Conservation (phyloP, 2,797 vertebrate genomes). For the Dipus sagitta region DNA sequence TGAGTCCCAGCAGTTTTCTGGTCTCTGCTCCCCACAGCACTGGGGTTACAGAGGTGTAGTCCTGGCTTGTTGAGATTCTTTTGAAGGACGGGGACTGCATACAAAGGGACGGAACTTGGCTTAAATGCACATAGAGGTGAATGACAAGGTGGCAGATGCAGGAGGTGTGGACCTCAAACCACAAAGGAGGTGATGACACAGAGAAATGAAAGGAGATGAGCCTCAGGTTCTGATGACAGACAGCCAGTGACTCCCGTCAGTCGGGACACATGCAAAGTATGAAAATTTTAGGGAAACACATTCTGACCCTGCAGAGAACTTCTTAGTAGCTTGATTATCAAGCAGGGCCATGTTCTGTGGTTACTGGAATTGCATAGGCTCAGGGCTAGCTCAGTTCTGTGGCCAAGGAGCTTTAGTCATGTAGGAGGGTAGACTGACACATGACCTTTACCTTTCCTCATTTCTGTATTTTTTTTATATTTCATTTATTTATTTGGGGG, state of each 20-base stretch:
- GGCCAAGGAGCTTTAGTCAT: neutral
- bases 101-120: neutral
- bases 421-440: neutral
- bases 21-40: too few species aligned
- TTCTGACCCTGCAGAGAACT: neutral
- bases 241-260: neutral
- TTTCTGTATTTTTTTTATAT: too few species aligned
- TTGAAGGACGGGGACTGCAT: neutral
- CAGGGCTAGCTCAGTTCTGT: neutral
- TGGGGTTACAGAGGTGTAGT: too few species aligned
- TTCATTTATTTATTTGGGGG: too few species aligned
- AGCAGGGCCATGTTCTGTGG: neutral
- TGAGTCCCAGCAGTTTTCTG: too few species aligned
- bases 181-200: neutral
- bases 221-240: neutral
- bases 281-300: neutral
- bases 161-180: neutral
- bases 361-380: neutral
- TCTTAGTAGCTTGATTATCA: neutral
- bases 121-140: neutral
- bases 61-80: neutral
- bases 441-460: neutral
- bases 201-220: neutral
- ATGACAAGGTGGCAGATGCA: neutral
- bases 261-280: neutral